Percentiles rank a stretch among this genome's conserved stretches.
These are phyloP conservation scores for Echinometra lucunter DNA, from an alignment of 53 echinoderm and acorn worm genomes.

Conservation along the genomic window DNA sequence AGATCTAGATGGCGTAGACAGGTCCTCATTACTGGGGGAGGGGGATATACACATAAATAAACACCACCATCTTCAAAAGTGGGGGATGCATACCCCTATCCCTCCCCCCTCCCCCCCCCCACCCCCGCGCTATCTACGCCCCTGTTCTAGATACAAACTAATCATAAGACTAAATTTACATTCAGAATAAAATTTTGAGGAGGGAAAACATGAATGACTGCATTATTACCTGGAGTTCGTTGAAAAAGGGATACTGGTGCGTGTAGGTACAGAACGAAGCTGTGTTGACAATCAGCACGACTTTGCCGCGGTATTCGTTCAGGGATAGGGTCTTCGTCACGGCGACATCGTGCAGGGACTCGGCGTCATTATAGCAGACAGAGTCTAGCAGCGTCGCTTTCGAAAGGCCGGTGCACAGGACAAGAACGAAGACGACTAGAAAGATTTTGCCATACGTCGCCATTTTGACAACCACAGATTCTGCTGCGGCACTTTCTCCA, in stretches of 20 bases:
- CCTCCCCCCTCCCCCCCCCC: no score
- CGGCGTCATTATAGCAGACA: constrained; percentile 23
- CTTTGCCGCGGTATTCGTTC: constrained; percentile 66
- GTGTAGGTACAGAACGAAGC: constrained; percentile 88
- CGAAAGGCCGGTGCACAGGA: neutral
- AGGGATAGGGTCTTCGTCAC: neutral
- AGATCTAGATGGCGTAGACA: no score
- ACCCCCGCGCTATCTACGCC: no score
- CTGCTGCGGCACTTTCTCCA: neutral
- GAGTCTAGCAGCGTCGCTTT: neutral
- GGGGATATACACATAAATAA: no score
- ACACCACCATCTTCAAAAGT: no score
- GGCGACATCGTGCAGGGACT: neutral
- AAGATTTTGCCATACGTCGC: neutral
- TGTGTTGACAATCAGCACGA: constrained; percentile 83
- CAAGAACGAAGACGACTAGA: neutral
- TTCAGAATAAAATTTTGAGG: no score
- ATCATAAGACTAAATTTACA: no score
- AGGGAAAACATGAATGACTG: neutral
- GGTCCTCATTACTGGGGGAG: no score
- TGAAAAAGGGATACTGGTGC: constrained; percentile 79
- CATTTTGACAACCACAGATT: neutral
- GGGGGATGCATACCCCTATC: no score
- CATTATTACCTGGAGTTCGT: constrained; percentile 66
- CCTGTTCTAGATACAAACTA: no score